Conservation (phyloP, 2,113 vertebrate genomes). For the Cromileptes altivelis region DNA sequence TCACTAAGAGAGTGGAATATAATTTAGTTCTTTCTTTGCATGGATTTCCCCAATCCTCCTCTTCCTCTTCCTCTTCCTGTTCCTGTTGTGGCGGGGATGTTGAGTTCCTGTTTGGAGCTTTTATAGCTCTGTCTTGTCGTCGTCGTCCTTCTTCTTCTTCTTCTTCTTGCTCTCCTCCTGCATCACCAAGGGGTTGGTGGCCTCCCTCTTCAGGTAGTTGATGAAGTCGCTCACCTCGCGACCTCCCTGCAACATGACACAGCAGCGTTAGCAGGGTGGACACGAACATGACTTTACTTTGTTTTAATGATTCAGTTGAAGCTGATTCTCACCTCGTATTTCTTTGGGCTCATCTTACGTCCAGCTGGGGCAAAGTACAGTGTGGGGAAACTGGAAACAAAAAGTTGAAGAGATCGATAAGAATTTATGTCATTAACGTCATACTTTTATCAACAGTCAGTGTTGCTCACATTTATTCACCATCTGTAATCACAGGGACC, state of each 20-base stretch:
- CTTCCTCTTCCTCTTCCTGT: conserved; percentile 28
- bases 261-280: not conserved
- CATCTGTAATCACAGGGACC: not conserved
- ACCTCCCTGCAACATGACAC: conserved; percentile 87
- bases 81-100: conserved; percentile 19
- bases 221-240: conserved; percentile 97
- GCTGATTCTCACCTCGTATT: conserved; percentile 90
- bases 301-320: not conserved
- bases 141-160: conserved; percentile 83
- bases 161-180: conserved; percentile 94
- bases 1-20: conserved; percentile 83
- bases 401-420: conserved; percentile 13
- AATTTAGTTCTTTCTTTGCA: conserved; percentile 81
- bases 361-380: conserved; percentile 96
- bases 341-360: conserved; percentile 94
- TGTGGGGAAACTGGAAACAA: conserved; percentile 91
- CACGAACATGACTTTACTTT: not conserved
- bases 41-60: conserved; percentile 54
- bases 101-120: conserved; percentile 49
- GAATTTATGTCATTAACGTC: not conserved
- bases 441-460: not conserved
- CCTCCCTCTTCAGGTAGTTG: conserved; percentile 94
- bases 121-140: conserved; percentile 80
- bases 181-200: conserved; percentile 88
- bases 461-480: not conserved